These are phyloP conservation scores for Liasis olivaceus DNA, from an alignment of 2,797 vertebrate genomes.

Conservation along the genomic window DNA sequence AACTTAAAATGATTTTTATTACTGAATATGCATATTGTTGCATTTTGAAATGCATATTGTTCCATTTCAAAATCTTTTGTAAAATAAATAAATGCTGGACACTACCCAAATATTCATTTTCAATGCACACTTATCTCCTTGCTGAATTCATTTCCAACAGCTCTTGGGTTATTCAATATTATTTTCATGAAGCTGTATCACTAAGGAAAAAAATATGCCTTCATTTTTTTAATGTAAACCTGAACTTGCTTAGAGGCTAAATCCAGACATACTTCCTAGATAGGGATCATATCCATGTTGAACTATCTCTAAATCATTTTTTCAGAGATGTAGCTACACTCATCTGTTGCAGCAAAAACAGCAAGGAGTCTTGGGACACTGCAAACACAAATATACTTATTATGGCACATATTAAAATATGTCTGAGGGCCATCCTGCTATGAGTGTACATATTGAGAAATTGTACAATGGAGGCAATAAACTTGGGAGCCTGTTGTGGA, in stretches of 20 bases:
- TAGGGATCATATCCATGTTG: not conserved
- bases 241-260: not conserved
- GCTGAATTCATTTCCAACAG: not conserved
- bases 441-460: not conserved
- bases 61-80: not conserved
- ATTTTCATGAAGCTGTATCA: not conserved
- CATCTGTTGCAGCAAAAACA: not conserved
- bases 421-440: not conserved
- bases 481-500: slow-evolving; percentile 46
- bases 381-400: not conserved
- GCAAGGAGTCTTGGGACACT: not conserved
- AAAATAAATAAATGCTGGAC: not conserved
- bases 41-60: not conserved
- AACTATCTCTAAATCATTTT: not conserved
- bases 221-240: not conserved
- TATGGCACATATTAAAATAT: not conserved
- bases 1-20: not conserved
- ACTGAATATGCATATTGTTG: not conserved
- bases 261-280: not conserved
- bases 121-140: not conserved
- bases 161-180: not conserved
- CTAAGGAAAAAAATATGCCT: not conserved
- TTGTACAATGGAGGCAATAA: slow-evolving; percentile 35
- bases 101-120: not conserved
- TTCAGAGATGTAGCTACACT: not conserved